Conservation (phyloP, 1,140 invertebrate genomes). For the Himalopsyche phryganea region DNA sequence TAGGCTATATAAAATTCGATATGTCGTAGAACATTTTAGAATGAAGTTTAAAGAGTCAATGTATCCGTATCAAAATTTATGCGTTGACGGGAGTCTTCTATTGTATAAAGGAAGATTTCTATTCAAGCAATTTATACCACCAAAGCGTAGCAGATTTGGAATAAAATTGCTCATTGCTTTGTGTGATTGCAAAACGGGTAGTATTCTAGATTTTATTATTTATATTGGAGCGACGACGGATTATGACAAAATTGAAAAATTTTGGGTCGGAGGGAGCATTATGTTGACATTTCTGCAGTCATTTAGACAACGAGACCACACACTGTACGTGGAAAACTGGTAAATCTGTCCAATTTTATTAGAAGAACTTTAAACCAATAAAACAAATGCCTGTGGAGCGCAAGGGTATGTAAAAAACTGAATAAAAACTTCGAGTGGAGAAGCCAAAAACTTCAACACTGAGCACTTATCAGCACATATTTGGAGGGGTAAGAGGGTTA, state of each 20-base stretch:
- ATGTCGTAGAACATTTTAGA: no score
- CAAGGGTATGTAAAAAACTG: background rate
- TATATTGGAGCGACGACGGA: conserved; percentile 2
- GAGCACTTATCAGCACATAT: background rate
- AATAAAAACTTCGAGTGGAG: conserved; percentile 1
- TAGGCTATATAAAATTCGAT: no score
- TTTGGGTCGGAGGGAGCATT: background rate
- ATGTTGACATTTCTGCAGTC: conserved; percentile 1
- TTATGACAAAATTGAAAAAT: no score
- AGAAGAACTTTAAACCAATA: conserved; percentile 1
- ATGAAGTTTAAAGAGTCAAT: no score
- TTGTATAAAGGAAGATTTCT: no score
- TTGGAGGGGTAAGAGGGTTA: conserved; percentile 10
- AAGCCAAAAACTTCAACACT: background rate
- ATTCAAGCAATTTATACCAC: no score
- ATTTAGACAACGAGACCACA: conserved; percentile 4
- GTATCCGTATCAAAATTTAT: no score
- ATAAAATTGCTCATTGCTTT: conserved; percentile 9
- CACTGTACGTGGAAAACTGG: conserved; percentile 5
- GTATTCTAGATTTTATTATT: conserved; percentile 7
- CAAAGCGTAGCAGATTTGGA: no score
- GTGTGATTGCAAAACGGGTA: background rate
- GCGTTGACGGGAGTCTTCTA: no score
- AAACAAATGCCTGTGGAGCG: conserved; percentile 7
- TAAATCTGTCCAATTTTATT: conserved; percentile 1